A percentile compares a stretch with the other conserved stretches of the same genome.
These are phyloP conservation scores for Himantopus leucocephalus DNA, from an alignment of 2,113 vertebrate species.

Conservation along the genomic window DNA sequence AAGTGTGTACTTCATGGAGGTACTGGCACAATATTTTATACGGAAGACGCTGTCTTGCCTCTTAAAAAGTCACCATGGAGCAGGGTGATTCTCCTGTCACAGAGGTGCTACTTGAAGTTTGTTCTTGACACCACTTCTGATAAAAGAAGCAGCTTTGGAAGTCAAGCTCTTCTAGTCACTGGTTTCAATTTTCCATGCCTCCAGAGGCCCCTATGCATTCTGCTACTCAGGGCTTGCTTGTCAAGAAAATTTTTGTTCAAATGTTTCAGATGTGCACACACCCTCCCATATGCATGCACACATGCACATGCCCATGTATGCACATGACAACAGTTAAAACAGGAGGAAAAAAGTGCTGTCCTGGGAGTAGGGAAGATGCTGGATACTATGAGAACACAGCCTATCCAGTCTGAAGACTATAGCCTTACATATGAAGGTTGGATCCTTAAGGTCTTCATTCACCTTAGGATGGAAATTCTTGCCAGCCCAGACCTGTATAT, in stretches of 20 bases:
- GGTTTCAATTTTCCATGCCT: background rate
- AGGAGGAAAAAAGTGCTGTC: background rate
- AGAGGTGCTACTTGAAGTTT: background rate
- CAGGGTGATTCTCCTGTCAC: background rate
- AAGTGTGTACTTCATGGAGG: background rate
- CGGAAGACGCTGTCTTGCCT: background rate
- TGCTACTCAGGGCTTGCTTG: background rate
- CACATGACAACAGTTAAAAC: background rate
- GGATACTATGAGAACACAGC: background rate
- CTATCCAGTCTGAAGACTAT: background rate
- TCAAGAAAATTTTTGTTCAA: background rate
- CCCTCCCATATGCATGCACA: background rate
- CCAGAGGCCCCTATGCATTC: background rate
- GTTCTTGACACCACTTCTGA: background rate
- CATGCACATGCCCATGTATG: background rate
- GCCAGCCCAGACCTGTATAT: conserved; percentile 7
- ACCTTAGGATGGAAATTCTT: conserved; percentile 13
- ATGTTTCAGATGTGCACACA: background rate
- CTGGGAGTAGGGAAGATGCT: background rate
- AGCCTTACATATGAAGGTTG: background rate
- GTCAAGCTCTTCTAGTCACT: background rate
- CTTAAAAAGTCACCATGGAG: background rate
- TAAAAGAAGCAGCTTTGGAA: background rate
- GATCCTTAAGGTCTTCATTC: background rate
- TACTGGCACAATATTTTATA: background rate